Base-by-base conservation (phyloP, 2,797 vertebrate genomes). In the Eulemur rubriventer region DNA sequence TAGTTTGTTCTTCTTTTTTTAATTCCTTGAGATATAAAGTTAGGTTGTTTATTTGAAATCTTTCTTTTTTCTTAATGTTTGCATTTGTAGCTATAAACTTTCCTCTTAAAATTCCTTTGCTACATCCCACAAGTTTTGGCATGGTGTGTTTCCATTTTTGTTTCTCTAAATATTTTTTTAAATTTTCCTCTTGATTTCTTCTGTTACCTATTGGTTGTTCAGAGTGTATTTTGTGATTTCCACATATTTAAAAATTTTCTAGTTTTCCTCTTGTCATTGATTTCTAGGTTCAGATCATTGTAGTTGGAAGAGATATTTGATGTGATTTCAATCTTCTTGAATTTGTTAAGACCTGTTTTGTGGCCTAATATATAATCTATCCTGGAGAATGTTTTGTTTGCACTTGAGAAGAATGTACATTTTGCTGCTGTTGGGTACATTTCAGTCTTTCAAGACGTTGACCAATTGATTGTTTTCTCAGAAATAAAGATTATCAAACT, bases 371-470 rank as follows among this genome's bases (percentile, higher is more conserved):
- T 61, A 8, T 46, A 33, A 55, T 79, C 14, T 55, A 46, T 72
- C 20, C 43, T 89, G 46, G 35, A 76, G 72, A 89, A 63, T 70
- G 57, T 83, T 84, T 72, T 78, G 72, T 70, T 83, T 78, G 43
- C 10, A 35, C 33, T 93, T 33, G 55, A 93, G 35, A 93, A 63
- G 30, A 78, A 50, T 55, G 35, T 63, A 7, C n/a, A 93, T 93
- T 95, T 89, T 70, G 22, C 2, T 89, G 52, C 82, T 89, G 30
- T 89, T 95, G 73, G 69, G 52, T 38, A n/a, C 67, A 89, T 89
- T 96, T 96, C 52, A 35, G 6, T 69, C 90, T 91, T 92, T 94
- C 80, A 95, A 92, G n/a, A 90, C 91, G 50, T 79, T 94, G 59
- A 67, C 41, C 63, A 91, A 70, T 43, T 38, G 65, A 81, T 35